These are phyloP conservation scores for Leptinotarsa haldemani DNA, from an alignment of 2,888 invertebrate species.

Conservation along the genomic window DNA sequence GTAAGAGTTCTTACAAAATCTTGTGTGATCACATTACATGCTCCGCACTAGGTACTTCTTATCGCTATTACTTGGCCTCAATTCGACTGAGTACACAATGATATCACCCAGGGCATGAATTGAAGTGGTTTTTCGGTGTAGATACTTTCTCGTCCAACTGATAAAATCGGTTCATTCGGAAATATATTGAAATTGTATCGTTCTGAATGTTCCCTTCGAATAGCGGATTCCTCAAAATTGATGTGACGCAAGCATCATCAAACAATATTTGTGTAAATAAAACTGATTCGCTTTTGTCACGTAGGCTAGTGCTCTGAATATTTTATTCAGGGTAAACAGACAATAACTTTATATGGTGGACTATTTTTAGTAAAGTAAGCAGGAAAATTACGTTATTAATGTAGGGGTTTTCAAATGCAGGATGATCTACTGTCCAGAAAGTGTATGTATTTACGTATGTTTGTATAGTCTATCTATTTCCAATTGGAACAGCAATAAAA, in stretches of 20 bases:
- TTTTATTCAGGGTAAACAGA: background rate
- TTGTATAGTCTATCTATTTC: no score
- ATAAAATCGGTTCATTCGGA: slow-evolving; percentile 40
- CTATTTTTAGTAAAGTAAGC: background rate
- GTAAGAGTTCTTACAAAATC: slow-evolving; percentile 33
- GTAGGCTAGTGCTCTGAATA: slow-evolving; percentile 18
- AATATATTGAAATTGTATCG: slow-evolving; percentile 30
- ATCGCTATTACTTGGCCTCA: slow-evolving; percentile 44
- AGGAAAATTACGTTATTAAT: no score
- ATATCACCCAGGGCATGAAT: slow-evolving; percentile 37
- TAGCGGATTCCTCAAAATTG: background rate
- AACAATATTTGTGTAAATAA: slow-evolving; percentile 12
- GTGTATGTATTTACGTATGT: no score
- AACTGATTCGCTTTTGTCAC: background rate
- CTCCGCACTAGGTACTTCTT: slow-evolving; percentile 33
- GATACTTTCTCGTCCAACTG: slow-evolving; percentile 33
- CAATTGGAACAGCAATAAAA: no score
- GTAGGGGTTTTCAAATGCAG: no score
- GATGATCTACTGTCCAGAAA: no score
- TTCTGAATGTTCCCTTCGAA: no score
- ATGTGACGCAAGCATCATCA: slow-evolving; percentile 4
- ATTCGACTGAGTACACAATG: slow-evolving; percentile 41
- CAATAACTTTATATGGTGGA: background rate
- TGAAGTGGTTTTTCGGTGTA: slow-evolving; percentile 33
- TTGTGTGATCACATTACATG: slow-evolving; percentile 43